A percentile compares a stretch with the other conserved stretches of the same genome.
phyloP scores from a whole-genome alignment of 2,888 invertebrate genomes.

The Scaptomyza caliginosa region DNA sequence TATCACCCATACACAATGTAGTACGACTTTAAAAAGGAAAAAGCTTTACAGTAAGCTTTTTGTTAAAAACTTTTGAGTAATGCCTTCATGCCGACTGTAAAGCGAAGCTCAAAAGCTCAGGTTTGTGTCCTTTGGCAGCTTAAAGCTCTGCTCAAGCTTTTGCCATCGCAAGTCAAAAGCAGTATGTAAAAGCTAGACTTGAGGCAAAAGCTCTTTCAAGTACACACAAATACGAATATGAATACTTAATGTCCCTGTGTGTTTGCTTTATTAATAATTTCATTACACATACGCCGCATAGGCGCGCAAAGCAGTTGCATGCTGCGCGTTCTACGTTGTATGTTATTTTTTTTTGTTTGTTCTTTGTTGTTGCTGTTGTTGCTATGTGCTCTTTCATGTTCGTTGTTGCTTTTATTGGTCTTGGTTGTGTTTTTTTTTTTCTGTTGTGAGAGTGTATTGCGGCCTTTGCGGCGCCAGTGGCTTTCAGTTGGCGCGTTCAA shows the following conservation, averaged over 20 bases:
- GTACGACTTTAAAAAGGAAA: no score
- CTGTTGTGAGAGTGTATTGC: constrained; percentile 2
- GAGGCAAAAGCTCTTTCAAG: constrained; percentile 9
- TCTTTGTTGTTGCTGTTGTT: background rate
- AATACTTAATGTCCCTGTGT: constrained; percentile 2
- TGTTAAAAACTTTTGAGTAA: background rate
- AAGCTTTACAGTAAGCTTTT: background rate
- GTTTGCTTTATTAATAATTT: constrained; percentile 71
- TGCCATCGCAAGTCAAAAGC: background rate
- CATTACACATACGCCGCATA: constrained; percentile 71
- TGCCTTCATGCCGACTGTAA: background rate
- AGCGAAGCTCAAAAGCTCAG: constrained; percentile 5
- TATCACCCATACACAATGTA: background rate
- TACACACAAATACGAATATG: background rate
- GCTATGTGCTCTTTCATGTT: background rate
- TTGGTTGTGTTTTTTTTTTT: constrained; percentile 8
- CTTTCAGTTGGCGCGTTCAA: constrained; percentile 63
- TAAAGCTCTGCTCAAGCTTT: constrained; percentile 5
- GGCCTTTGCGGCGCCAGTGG: constrained; percentile 50
- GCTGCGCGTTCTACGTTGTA: background rate
- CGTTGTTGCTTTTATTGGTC: constrained; percentile 6
- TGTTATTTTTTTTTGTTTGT: background rate
- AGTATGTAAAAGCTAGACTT: background rate
- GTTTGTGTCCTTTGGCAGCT: constrained; percentile 17
- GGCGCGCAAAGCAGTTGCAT: constrained; percentile 24